Base-by-base conservation (phyloP, 1,140 invertebrate species). In the Drosophila ananassae region DNA sequence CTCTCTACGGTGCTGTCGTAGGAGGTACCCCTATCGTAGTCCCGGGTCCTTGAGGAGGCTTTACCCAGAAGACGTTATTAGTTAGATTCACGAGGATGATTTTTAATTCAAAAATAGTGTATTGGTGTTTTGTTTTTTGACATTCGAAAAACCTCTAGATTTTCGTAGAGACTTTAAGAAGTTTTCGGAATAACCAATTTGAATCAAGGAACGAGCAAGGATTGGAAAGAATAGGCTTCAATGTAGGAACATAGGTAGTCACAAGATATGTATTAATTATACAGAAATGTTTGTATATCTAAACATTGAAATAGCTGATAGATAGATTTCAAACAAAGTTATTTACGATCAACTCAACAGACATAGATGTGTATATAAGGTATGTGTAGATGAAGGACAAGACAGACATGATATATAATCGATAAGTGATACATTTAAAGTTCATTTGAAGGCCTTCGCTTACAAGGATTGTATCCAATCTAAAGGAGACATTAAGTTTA, bases 21-120 rank as follows among this genome's bases (percentile, higher is more conserved):
- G 24, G 90, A 91, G 41, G 82, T 78, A 13, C 85, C 90, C 52
- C 89, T 62, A 55, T 84, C 82, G 56, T 81, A 89, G 54, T 89
- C 90, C 55, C 79, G 60, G 28, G 79, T 55, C 57, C 80, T 67
- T 56, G 71, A 69, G 32, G 52, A 78, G 52, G 52, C 75, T 87
- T 64, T 47, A 39, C 28, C 3, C 12, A n/a, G 10, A 10, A 37
- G 2, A n/a, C 10, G 10, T n/a, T 37, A 37, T 37, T 56, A 56
- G 53, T 56, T 30, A 13, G 10, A 17, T 44, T 44, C 8, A 2
- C 12, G 2, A 32, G 2, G 17, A 9, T 1, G n/a, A 10, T 3
- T 22, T 22, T 47, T 0, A 28, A 28, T 5, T 44, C 9, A 30
- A 3, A 24, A 17, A 46, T 2, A 52, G 47, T n/a, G 10, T 28